A percentile compares a stretch with the other conserved stretches of the same genome.
These are phyloP conservation scores for Ammodytes marinus DNA, from an alignment of 2,113 vertebrate genomes.

Conservation along the genomic window DNA sequence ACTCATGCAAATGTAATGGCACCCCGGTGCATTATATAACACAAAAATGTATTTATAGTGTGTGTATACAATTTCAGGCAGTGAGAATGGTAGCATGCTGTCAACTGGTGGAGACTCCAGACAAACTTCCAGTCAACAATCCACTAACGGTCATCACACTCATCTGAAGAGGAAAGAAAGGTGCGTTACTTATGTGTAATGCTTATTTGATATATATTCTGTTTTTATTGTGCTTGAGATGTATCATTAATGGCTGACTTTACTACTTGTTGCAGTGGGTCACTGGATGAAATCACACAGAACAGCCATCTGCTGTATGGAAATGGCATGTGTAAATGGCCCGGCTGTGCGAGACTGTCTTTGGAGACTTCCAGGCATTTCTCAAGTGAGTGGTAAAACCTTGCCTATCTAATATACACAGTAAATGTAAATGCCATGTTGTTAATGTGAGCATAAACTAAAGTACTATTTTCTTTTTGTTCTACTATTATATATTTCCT, in stretches of 20 bases:
- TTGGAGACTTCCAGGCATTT: constrained; percentile 96
- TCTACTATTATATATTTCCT: background rate
- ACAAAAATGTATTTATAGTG: background rate
- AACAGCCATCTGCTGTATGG: constrained; percentile 94
- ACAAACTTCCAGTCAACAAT: constrained; percentile 73
- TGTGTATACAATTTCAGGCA: constrained; percentile 56
- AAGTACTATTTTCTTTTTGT: background rate
- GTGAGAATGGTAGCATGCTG: constrained; percentile 69
- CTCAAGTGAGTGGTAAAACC: constrained; percentile 90
- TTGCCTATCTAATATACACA: background rate
- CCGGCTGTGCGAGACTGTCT: constrained; percentile 98
- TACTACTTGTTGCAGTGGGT: constrained; percentile 80
- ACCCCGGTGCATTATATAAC: background rate
- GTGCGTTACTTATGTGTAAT: constrained; percentile 41
- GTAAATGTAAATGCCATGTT: background rate
- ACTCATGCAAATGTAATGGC: background rate
- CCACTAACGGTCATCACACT: constrained; percentile 76
- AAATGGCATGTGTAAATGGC: constrained; percentile 99
- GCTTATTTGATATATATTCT: background rate
- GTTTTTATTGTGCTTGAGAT: constrained; percentile 2
- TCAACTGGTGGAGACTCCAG: constrained; percentile 65
- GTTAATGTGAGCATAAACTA: background rate
- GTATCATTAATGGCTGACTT: background rate
- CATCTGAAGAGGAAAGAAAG: constrained; percentile 79
- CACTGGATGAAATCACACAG: constrained; percentile 87